Percentiles rank a stretch among this genome's conserved stretches.
Evolutionary conservation across 2,113 vertebrate species (phyloP).

Genomic region (human): DNA sequence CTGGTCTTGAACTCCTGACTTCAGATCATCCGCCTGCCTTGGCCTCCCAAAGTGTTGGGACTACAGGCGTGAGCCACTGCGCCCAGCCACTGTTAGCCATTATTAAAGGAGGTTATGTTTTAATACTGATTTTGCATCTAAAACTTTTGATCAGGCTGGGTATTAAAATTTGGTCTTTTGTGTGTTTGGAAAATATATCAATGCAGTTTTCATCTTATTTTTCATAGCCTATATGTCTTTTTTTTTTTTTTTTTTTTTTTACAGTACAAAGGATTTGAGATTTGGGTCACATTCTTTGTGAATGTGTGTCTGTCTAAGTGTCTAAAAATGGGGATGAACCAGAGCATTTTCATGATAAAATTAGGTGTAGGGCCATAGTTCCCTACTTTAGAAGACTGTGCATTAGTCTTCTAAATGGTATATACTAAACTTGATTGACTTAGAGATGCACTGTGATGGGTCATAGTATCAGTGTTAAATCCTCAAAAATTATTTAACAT

Average conservation of each 20-base stretch:
- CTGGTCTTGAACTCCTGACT: too few relatives aligned
- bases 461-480: not conserved
- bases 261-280: not conserved
- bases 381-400: not conserved
- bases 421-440: not conserved
- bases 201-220: not conserved
- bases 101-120: not conserved
- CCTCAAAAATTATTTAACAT: not conserved
- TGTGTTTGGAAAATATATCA: not conserved
- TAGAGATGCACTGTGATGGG: not conserved
- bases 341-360: conserved; percentile 22
- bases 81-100: not conserved
- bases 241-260: not conserved
- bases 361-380: not conserved
- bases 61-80: too few relatives aligned
- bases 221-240: not conserved
- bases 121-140: conserved; percentile 11
- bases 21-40: too few relatives aligned
- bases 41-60: too few relatives aligned
- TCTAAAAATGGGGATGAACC: not conserved
- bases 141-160: not conserved
- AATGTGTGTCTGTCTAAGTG: too few relatives aligned
- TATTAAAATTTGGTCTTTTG: not conserved
- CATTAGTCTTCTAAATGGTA: not conserved
- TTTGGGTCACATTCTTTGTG: not conserved